Evolutionary conservation across 1,140 invertebrate species (phyloP).

Genomic region (Tribolium castaneum): DNA sequence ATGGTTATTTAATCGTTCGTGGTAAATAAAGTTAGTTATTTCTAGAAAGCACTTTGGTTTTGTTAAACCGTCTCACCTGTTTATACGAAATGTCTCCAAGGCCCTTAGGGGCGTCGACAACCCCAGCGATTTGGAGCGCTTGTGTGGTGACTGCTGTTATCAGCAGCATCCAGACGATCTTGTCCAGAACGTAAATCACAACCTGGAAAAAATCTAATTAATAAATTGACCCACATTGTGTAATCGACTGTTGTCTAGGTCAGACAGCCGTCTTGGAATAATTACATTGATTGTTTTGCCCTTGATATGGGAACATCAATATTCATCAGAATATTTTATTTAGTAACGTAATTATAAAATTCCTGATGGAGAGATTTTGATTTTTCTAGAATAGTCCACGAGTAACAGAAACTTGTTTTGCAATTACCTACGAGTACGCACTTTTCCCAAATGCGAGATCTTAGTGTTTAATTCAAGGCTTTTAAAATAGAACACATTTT

Average conservation of each 20-base stretch:
- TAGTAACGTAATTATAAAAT: neutral
- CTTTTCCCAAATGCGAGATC: neutral
- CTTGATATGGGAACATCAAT: neutral
- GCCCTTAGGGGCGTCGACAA: constrained; percentile 55
- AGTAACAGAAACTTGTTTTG: neutral
- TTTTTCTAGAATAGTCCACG: neutral
- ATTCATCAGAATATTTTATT: neutral
- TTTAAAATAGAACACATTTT: neutral
- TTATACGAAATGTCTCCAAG: constrained; percentile 54
- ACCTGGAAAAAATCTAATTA: constrained; percentile 55
- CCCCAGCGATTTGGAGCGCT: constrained; percentile 58
- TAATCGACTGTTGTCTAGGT: neutral
- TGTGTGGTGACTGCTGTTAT: constrained; percentile 56
- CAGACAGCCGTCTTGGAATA: neutral
- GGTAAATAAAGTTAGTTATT: neutral
- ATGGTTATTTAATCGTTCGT: neutral
- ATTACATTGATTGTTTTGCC: neutral
- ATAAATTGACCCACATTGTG: constrained; percentile 18
- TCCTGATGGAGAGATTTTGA: neutral
- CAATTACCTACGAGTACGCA: neutral
- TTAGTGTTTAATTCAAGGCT: neutral
- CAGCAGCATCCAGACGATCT: constrained; percentile 59
- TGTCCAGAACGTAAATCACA: constrained; percentile 59
- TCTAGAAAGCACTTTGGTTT: neutral
- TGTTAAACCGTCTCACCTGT: constrained; percentile 39